Evolutionary conservation across 2,113 vertebrate genomes (phyloP), one percentile per base, ranked within the genome.

Genomic region (Taurulus bubalis): DNA sequence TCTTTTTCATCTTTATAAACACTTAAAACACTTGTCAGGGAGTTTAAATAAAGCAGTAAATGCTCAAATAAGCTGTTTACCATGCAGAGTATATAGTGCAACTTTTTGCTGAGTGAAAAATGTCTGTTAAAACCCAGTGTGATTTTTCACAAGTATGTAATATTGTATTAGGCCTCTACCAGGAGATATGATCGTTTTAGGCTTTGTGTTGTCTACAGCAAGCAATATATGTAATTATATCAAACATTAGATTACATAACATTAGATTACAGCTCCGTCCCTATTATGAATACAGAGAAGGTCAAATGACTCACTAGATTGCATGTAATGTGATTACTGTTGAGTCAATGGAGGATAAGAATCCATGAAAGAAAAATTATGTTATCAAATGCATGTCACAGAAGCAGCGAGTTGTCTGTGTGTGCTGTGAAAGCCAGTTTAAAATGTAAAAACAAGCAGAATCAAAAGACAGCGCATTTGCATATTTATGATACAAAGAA

Each of bases 221-320:
- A 83, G 70, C 60, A 69, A 86, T 79, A 64, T 59, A 87, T 85
- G 82, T 80, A 90, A 93, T 94, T 89, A 91, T 83, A 89, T 87
- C 82, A 83, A 86, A 87, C 87, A 86, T 90, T 90, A 83, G 85
- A 92, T 94, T 87, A 83, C 63, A 85, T 82, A 81, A 86, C 86
- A 92, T 91, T 87, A 88, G 84, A 91, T 90, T 90, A 86, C 75
- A 87, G 83, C 84, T 83, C 20, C 70, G 74, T 78, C 58, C 70
- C 82, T 79, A 86, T 87, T 65, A 88, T 90, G 86, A 86, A 87
- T 91, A 75, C 78, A 85, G 79, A 92, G 85, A 94, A 92, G 93
- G 92, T 93, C 90, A 93, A 91, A 91, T 86, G 90, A 90, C 85
- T 92, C 90, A 88, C 83, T 68, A 84, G 77, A 87, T 80, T 80